Conservation (phyloP, 2,888 invertebrate genomes). For the Agonopterix subpropinquella region DNA sequence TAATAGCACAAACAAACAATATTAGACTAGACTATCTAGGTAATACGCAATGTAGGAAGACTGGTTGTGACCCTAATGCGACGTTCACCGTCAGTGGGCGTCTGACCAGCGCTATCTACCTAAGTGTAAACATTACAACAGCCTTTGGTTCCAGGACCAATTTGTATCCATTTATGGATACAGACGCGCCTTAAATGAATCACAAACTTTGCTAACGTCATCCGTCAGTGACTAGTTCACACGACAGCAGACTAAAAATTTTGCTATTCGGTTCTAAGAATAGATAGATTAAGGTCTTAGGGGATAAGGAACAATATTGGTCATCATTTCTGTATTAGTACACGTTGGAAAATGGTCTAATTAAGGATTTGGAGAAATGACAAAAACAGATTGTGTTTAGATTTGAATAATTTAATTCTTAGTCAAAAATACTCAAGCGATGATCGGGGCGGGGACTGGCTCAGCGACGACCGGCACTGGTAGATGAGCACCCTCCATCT, state of each 20-base stretch:
- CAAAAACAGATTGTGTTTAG: neutral
- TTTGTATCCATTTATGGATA: constrained; percentile 28
- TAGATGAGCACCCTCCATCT: constrained; percentile 35
- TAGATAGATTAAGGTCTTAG: neutral
- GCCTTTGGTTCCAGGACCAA: constrained; percentile 22
- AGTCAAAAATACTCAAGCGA: neutral
- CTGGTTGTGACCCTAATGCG: constrained; percentile 20
- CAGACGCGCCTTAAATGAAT: constrained; percentile 22
- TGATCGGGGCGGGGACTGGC: constrained; percentile 7
- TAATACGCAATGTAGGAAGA: constrained; percentile 8
- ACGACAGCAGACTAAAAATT: neutral
- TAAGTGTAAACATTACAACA: too few relatives aligned
- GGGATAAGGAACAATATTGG: neutral
- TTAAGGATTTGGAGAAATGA: too few relatives aligned
- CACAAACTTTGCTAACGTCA: constrained; percentile 15
- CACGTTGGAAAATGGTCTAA: too few relatives aligned
- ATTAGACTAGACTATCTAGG: too few relatives aligned
- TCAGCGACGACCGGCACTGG: constrained; percentile 24
- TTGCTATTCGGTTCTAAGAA: neutral
- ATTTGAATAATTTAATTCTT: neutral
- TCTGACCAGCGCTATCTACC: constrained; percentile 13
- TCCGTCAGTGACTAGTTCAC: constrained; percentile 13
- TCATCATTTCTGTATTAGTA: too few relatives aligned
- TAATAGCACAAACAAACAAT: neutral
- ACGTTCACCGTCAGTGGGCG: constrained; percentile 17